Evolutionary conservation across 2,113 vertebrate species (phyloP), one percentile per base, ranked within the genome.

Genomic region (Trochalopteron elliotii): DNA sequence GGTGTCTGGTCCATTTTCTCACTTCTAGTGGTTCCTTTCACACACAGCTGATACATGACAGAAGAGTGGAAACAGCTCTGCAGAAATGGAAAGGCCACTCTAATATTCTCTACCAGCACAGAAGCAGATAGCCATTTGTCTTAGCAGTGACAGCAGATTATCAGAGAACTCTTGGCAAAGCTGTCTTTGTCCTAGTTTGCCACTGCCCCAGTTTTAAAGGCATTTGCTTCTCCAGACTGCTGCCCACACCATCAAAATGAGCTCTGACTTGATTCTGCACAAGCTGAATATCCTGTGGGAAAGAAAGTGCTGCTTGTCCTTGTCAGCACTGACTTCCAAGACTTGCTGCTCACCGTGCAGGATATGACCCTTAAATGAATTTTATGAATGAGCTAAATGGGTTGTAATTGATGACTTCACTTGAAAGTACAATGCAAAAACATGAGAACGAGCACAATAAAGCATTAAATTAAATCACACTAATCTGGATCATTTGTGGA

Each of bases 301-400:
- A 83, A 70, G 60, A 80, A 86, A 77, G 56, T 60, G 52, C 71
- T 71, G 71, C 65, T 71, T 65, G 49, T 68, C 60, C 65, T 87
- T 75, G 60, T 69, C 79, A 59, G 30, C 2, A 5, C 71, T 56
- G 83, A 22, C 81, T 94, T 91, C 65, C 56, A 64, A 74, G 39
- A 65, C 74, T 81, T 1, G 6, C 75, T 49, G 52, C 60, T 94
- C 56, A 23, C 55, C 0, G 0, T 33, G 42, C 86, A 82, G 76
- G 55, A 91, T 90, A 55, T 84, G 86, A 82, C 65, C 90, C 86
- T 90, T 60, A 89, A 87, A 77, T 82, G 25, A 93, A 68, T 96
- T 94, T 84, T 84, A 75, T 96, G 95, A 97, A 96, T 94, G 93
- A 95, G 69, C 86, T 90, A 78, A 94, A 92, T 92, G 71, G 72